Evolutionary conservation across 1,140 invertebrate genomes (phyloP).

Genomic region (Eueides isabella): DNA sequence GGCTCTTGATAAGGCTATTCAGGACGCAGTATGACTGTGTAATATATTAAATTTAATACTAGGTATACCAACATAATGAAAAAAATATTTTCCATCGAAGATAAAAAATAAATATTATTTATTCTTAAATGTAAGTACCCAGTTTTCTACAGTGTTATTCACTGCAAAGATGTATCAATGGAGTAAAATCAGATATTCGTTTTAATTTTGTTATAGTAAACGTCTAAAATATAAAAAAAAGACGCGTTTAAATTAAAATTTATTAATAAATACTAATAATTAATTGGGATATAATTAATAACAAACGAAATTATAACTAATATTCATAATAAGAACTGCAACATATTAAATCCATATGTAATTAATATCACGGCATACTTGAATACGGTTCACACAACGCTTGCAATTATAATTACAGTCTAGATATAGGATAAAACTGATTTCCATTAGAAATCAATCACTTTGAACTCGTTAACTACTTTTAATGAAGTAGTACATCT

Average conservation of each 20-base stretch:
- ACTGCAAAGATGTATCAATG: no score
- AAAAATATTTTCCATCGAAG: no score
- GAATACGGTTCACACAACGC: neutral
- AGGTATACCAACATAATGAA: no score
- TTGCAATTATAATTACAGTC: conserved; percentile 24
- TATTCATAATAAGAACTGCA: neutral
- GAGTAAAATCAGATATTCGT: no score
- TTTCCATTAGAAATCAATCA: conserved; percentile 36
- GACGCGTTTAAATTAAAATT: no score
- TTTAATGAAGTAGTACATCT: conserved; percentile 38
- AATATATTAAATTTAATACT: no score
- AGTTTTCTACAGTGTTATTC: no score
- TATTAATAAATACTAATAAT: neutral
- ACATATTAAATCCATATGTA: neutral
- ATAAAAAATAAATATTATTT: no score
- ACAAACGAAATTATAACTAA: neutral
- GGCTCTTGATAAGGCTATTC: neutral
- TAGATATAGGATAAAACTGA: conserved; percentile 2
- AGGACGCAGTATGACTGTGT: neutral
- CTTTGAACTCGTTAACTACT: conserved; percentile 3
- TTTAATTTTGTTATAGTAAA: no score
- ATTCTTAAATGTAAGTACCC: no score
- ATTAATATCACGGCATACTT: neutral
- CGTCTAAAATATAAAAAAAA: no score
- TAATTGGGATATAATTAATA: neutral